Base-by-base conservation (phyloP, 2,888 invertebrate species). In the Ametastegia equiseti region DNA sequence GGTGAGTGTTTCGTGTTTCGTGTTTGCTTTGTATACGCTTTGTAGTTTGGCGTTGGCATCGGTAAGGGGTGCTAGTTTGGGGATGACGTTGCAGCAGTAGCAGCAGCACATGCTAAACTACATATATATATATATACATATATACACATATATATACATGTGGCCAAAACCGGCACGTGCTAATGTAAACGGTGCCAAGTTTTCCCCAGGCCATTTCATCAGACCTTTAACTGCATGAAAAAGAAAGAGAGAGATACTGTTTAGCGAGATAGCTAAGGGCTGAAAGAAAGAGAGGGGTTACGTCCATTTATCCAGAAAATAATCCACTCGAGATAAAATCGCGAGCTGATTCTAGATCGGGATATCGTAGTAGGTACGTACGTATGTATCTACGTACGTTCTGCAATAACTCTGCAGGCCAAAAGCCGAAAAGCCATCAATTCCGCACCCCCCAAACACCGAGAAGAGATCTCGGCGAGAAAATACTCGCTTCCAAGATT, bases 221-320 rank as follows among this genome's bases (percentile, higher is more conserved):
- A n/a, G n/a, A n/a, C 23, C 54, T 54, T 54, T 54, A 19, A 30
- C 63, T 33, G 15, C 27, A 15, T 30, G 33, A 7, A 30, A 5
- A 63, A 13, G 33, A n/a, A 54, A 54, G 33, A 9, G 3, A 15
- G 6, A 30, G 27, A 63, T 23, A 30, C 7, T 1, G 30, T n/a
- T 30, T 6, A 13, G 27, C 19, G 63, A 7, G 23, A 15, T n/a
- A n/a, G 67, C n/a, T n/a, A 30, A 1, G 15, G 27, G 6, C 23
- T 13, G 2, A 13, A 69, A 13, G 11, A 47, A 15, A 6, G 23
- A 27, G 13, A n/a, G 2, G 27, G 23, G 42, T 3, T 39, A 87
- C 85, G 87, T 90, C 88, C 89, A 87, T 90, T 90, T 91, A 91
- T 90, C 88, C 88, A 86, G 88, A 91, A 91, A 91, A 91, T 91